Evolutionary conservation across 2,797 vertebrate genomes (phyloP).

Genomic region (Danio tinwini): DNA sequence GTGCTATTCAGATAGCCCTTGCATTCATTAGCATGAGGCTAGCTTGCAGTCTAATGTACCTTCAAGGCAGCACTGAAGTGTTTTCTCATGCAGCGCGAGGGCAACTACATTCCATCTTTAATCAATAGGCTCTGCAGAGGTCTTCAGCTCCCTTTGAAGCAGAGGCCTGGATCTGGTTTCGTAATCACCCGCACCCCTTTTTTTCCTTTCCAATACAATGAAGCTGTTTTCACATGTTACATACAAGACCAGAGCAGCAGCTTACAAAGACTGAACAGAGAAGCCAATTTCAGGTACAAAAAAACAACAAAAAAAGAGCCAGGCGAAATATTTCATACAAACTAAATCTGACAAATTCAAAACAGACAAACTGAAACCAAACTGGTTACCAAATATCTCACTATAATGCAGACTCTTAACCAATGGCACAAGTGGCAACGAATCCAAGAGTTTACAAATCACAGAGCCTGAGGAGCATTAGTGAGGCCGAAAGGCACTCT

Average conservation of each 20-base stretch:
- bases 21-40: neutral
- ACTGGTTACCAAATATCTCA: constrained; percentile 5
- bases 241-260: neutral
- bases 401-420: neutral
- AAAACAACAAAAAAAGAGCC: constrained; percentile 42
- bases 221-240: constrained; percentile 68
- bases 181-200: constrained; percentile 74
- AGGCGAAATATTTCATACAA: no score
- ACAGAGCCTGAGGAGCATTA: neutral
- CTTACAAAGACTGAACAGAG: constrained; percentile 8
- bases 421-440: neutral
- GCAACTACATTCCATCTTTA: constrained; percentile 69
- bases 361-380: neutral
- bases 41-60: neutral
- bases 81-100: constrained; percentile 58
- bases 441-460: constrained; percentile 4
- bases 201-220: constrained; percentile 76
- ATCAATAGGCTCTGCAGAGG: constrained; percentile 78
- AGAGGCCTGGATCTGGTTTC: constrained; percentile 77
- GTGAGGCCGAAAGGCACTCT: neutral
- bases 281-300: neutral
- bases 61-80: constrained; percentile 49
- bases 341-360: no score
- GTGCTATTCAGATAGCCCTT: neutral
- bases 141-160: constrained; percentile 76